Base-by-base conservation (phyloP, 1,140 invertebrate species). In the Drosophila pseudoananassae region DNA sequence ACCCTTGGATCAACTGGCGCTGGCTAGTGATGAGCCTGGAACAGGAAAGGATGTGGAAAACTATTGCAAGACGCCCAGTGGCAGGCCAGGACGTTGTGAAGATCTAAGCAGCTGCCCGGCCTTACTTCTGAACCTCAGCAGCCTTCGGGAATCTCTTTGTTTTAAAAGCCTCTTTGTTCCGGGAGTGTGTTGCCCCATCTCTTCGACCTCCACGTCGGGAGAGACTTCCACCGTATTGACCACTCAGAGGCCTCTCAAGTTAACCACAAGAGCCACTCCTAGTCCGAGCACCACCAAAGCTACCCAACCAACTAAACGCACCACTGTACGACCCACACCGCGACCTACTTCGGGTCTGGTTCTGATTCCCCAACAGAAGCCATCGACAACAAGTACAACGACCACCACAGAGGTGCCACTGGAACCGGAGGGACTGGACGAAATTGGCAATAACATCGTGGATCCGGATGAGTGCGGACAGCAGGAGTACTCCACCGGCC, bases 91-190 rank as follows among this genome's bases (percentile, higher is more conserved):
- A n/a, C 94, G 95, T 60, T 98, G 97, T 74, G 95, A 97, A 76
- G 97, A 98, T 91, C 93, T 98, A 7, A 97, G 96, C 74, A 96
- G 96, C 68, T 98, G 97, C 92, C 97, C 97, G 0, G 96, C 97
- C 73, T 91, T 98, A 9, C 92, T 98, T 1, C 92, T 98, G 6
- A 97, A 98, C 90, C 92, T 98, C 9, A 94, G 94, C 7, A 96
- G 95, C 85, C 92, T 98, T 0, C 92, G 97, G 36, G 96, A 97
- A 82, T 98, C 97, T 0, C 93, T 98, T 6, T 98, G 97, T 88
- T 98, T 98, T 84, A 98, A 98, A 92, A 96, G 96, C 70, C 92
- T 98, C 1, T 97, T 98, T 80, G 96, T 97, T 2, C 97, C 97
- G 2, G 97, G 97, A 14, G 97, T 98, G 2, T 98, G 97, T 87